Base-by-base conservation (phyloP, 2,888 invertebrate species). In the Cephus runcator region DNA sequence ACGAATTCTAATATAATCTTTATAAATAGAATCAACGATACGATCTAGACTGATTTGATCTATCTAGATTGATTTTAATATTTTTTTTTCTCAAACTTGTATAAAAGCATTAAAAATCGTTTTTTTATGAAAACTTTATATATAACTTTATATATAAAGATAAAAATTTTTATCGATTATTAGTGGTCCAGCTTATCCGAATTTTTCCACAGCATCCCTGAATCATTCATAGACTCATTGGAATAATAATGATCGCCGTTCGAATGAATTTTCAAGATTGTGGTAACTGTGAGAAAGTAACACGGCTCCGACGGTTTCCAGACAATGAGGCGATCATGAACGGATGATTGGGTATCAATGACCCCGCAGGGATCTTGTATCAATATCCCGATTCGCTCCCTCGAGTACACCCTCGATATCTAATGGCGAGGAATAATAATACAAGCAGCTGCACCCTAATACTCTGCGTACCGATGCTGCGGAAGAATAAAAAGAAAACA, bases 301-400 rank as follows among this genome's bases (percentile, higher is more conserved):
- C 82, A 83, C 78, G 34, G 69, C 71, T 75, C 79, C 77, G 81
- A 87, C 82, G 85, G 84, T 86, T 87, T 88, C 87, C 79, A 83
- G 79, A 88, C 87, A 87, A 88, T 86, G 77, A 85, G 78, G 75
- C 80, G 83, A 87, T 88, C 85, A 80, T 90, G 85, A 87, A 90
- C 90, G 87, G 88, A 85, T 88, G 87, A 90, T 91, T 86, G 90
- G 86, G 84, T 90, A 90, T 91, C 91, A 91, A 91, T 91, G 85
- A 90, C 88, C 88, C 88, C 88, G 86, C 87, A 88, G 86, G 79
- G 73, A 79, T 75, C 78, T 73, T 79, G 79, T 79, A 82, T 83
- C 78, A 80, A 81, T 81, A 86, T 86, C 86, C 81, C 79, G 80
- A 82, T 83, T 85, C 76, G 75, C 79, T 79, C 84, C 81, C 79